Base-by-base conservation (phyloP, 2,888 invertebrate genomes). In the Tipula lateralis region DNA sequence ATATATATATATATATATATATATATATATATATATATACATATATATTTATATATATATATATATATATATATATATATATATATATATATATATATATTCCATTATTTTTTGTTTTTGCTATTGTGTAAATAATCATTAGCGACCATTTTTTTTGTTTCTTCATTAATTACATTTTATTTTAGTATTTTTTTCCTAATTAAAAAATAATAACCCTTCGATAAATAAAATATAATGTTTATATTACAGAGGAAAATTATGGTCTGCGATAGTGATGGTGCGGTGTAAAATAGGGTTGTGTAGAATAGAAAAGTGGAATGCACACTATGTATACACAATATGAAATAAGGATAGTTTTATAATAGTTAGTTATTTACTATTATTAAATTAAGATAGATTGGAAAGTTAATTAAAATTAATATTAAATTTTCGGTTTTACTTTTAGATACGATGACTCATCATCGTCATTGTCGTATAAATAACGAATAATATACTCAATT, bases 111-210 rank as follows among this genome's bases (percentile, higher is more conserved):
- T 82, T 82, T 30, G 29, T 13, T 82, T 82, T 82, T 82, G 29
- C 16, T 82, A 32, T 82, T 82, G 82, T 82, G 32, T 82, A 82
- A 82, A 82, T 32, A 82, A 82, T 82, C 82, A 82, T 82, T 82
- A 82, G 82, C 82, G 82, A 82, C 82, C 82, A 82, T 82, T 82
- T 82, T 82, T 82, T 82, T 82, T n/a, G 13, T 82, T 82, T 82
- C 30, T 82, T 82, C 32, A 82, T 82, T 82, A 82, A 82, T 82
- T 82, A 82, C 32, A 82, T 32, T 66, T 66, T 66, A 66, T 66
- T 66, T 66, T 9, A 66, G 30, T 82, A 30, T 82, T 30, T 82
- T 82, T 82, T 82, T 32, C n/a, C 29, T 82, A 82, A 82, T 82
- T 82, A 82, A 82, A 66, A 66, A 66, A 66, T 66, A 66, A 66